Conservation (phyloP, 2,888 invertebrate species). For the Nipponacmea schrenckii region DNA sequence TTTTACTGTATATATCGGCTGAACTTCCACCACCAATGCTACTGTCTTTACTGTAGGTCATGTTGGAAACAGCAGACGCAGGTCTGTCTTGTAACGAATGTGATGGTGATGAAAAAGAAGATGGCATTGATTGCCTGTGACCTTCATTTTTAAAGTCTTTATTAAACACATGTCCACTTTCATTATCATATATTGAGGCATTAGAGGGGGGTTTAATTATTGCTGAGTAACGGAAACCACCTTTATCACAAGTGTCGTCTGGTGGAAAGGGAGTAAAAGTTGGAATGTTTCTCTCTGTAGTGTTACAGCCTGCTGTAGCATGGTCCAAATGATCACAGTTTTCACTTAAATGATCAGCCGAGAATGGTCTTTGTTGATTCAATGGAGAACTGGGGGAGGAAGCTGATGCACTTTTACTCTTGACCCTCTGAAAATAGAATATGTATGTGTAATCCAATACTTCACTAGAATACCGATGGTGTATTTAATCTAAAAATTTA, state of each 20-base stretch:
- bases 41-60: conserved; percentile 32
- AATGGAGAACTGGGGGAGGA: conserved; percentile 60
- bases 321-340: conserved; percentile 36
- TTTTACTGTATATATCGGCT: background rate
- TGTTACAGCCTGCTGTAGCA: conserved; percentile 28
- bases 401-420: conserved; percentile 86
- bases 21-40: conserved; percentile 14
- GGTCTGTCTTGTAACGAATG: conserved; percentile 29
- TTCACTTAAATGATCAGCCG: conserved; percentile 21
- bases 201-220: conserved; percentile 48
- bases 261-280: conserved; percentile 11
- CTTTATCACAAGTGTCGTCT: conserved; percentile 18
- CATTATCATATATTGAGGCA: conserved; percentile 45
- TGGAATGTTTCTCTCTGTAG: conserved; percentile 9
- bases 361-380: conserved; percentile 75
- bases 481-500: no score
- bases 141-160: conserved; percentile 9
- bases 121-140: conserved; percentile 37
- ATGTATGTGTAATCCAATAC: background rate
- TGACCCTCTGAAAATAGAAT: conserved; percentile 55
- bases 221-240: conserved; percentile 25
- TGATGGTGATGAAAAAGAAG: conserved; percentile 17
- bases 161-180: conserved; percentile 17
- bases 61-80: conserved; percentile 38
- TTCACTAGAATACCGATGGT: no score